These are phyloP conservation scores for Lutraria rhynchaena DNA, from an alignment of 1,140 invertebrate species.

Conservation along the genomic window DNA sequence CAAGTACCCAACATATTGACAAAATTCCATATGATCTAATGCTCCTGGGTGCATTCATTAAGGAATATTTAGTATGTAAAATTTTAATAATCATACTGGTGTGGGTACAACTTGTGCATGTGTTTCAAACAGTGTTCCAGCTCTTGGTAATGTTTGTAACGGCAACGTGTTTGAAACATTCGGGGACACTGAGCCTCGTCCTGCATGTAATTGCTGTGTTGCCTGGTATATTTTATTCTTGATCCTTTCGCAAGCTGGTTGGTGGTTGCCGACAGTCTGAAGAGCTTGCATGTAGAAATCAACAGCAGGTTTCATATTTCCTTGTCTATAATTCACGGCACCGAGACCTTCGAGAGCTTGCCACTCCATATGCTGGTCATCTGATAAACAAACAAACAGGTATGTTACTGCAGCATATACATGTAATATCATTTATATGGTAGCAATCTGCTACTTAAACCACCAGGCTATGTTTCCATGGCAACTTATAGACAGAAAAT, in stretches of 20 bases:
- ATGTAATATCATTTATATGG: background rate
- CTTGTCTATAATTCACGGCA: constrained; percentile 66
- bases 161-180: background rate
- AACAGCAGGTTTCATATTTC: constrained; percentile 59
- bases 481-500: background rate
- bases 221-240: constrained; percentile 67
- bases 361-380: constrained; percentile 70
- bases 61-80: too few species aligned
- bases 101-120: constrained; percentile 22
- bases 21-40: too few species aligned
- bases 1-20: too few species aligned
- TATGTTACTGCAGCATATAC: background rate
- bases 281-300: constrained; percentile 61
- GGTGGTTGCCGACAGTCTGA: constrained; percentile 47
- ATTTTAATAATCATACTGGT: too few species aligned
- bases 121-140: background rate
- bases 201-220: constrained; percentile 49
- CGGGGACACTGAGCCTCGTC: background rate
- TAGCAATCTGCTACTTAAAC: background rate
- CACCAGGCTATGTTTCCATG: background rate
- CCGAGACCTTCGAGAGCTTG: constrained; percentile 74
- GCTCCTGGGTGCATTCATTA: too few species aligned
- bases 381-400: constrained; percentile 58
- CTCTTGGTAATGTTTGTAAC: too few species aligned
- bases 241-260: constrained; percentile 64